Conservation (phyloP, 2,797 vertebrate species). For the Miichthys miiuy region DNA sequence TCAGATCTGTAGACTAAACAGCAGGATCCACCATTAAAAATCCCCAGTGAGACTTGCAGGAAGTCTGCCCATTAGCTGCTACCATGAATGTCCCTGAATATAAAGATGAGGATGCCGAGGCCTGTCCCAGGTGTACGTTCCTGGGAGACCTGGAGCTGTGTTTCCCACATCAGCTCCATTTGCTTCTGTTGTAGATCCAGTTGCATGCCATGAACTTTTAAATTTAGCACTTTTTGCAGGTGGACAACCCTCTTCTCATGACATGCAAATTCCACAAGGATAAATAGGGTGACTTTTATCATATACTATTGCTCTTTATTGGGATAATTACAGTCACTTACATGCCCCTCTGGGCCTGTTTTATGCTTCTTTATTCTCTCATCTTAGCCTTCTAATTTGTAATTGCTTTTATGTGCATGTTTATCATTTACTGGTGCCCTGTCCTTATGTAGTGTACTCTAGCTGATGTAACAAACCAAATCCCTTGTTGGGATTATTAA, state of each 20-base stretch:
- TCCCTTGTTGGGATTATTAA: conserved; percentile 29
- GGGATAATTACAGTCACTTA: conserved; percentile 7
- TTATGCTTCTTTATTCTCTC: conserved; percentile 2
- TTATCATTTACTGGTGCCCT: conserved; percentile 6
- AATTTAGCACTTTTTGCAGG: neutral
- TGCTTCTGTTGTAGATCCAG: neutral
- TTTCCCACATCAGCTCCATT: neutral
- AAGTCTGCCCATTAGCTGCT: conserved; percentile 18
- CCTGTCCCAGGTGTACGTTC: neutral
- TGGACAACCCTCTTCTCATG: neutral
- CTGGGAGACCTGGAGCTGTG: neutral
- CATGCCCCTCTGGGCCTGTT: neutral
- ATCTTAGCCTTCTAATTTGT: conserved; percentile 4
- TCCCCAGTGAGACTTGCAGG: conserved; percentile 1
- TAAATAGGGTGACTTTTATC: neutral
- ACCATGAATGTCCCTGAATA: neutral
- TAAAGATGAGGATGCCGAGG: neutral
- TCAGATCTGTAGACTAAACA: conserved; percentile 10
- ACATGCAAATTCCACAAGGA: neutral
- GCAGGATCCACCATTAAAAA: neutral
- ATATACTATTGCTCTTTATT: neutral
- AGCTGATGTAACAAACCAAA: neutral
- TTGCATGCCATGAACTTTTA: neutral
- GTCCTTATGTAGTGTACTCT: conserved; percentile 1
- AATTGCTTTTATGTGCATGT: conserved; percentile 8